Evolutionary conservation across 2,888 invertebrate genomes (phyloP), one percentile per base, ranked within the genome.

Genomic region (Cephonodes hylas): DNA sequence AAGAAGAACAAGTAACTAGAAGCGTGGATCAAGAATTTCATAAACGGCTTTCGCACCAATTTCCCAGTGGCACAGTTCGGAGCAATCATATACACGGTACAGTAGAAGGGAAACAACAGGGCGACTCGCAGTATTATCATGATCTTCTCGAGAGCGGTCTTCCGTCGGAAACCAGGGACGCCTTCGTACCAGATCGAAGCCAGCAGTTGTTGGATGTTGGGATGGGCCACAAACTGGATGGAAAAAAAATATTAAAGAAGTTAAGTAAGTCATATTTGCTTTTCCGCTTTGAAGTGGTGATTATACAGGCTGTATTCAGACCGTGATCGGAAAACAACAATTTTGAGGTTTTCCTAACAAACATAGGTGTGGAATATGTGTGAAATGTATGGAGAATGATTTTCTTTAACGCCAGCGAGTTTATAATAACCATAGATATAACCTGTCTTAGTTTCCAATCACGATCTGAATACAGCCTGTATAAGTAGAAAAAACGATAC

Each of bases 171-270:
- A 0, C 98, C 98, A 0, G 98, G 98, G 23, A 99, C 94, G 0
- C 98, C 99, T 74, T 98, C 98, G 85, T 98, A 98, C 98, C 99
- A 99, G 73, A 99, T 95, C 0, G 97, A 94, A 0, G 97, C 97
- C 38, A 98, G 88, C 4, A 98, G 93, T 85, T 99, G 98, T 84
- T 99, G 98, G 73, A 98, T 97, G 85, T 97, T 98, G 2, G 98
- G 96, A 87, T 99, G 98, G n/a, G 98, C 96, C 60, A 98, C 97
- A 83, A 98, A 98, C 97, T 97, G 89, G 4, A 42, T 53, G 5
- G n/a, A 58, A 23, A 45, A 31, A 3, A 23, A 34, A 18, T 31
- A 31, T 1, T 31, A 6, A 1, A 8, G 31, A 8, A 8, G 6
- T 8, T 6, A 6, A 31, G 31, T 1, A 31, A 31, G 7, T 31